A percentile compares a stretch with the other conserved stretches of the same genome.
Conservation (phyloP, 2,113 vertebrate genomes). For the Hiodon alosoides region DNA sequence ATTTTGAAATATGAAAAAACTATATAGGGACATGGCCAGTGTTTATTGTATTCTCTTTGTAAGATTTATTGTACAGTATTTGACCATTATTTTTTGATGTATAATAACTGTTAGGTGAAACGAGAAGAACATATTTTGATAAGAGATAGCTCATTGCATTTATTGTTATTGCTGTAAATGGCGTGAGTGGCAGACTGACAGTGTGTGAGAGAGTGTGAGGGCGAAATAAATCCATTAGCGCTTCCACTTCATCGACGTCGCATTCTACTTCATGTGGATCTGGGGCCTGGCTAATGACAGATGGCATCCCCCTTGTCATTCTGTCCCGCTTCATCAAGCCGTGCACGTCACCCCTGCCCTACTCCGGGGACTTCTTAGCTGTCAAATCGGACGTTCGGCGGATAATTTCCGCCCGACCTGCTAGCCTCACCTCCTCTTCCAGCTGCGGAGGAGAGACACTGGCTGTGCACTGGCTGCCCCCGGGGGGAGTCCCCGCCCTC, state of each 20-base stretch:
- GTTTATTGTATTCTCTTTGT: constrained; percentile 39
- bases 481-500: too few species aligned
- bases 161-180: constrained; percentile 53
- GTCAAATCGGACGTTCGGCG: background rate
- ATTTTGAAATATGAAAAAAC: background rate
- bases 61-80: constrained; percentile 55
- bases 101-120: constrained; percentile 54
- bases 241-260: constrained; percentile 22
- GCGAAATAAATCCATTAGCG: constrained; percentile 15
- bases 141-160: constrained; percentile 53
- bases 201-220: background rate
- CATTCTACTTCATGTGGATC: constrained; percentile 14
- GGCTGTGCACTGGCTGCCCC: too few species aligned
- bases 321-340: constrained; percentile 3
- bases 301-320: background rate
- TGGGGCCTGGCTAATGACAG: background rate
- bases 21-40: constrained; percentile 60
- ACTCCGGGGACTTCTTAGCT: background rate
- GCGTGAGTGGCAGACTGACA: constrained; percentile 24
- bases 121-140: constrained; percentile 64
- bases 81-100: constrained; percentile 55
- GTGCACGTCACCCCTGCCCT: background rate
- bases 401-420: too few species aligned
- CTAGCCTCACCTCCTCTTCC: too few species aligned
- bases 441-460: too few species aligned